Percentiles rank a stretch among this genome's conserved stretches.
phyloP scores from a whole-genome alignment of 1,140 invertebrate species.

The Drosophila ananassae region DNA sequence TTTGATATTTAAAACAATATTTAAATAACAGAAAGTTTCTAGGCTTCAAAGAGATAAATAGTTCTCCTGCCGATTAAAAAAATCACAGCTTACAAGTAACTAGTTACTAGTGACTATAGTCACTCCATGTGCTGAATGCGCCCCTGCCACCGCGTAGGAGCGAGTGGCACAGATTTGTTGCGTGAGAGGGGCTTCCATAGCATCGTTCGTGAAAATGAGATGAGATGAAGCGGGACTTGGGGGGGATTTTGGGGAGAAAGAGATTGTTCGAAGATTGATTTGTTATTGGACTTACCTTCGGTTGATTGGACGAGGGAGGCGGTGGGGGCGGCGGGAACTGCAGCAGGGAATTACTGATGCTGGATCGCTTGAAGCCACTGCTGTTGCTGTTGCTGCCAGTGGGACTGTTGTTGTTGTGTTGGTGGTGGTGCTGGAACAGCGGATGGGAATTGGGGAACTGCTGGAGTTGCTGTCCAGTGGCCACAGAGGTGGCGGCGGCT shows the following conservation, averaged over 20 bases:
- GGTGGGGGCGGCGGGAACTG: slow-evolving; percentile 51
- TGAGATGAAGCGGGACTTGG: slow-evolving; percentile 3
- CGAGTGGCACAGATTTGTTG: background rate
- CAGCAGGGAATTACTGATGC: slow-evolving; percentile 60
- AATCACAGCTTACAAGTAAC: background rate
- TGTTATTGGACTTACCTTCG: slow-evolving; percentile 63
- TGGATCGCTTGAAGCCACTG: slow-evolving; percentile 63
- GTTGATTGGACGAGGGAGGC: slow-evolving; percentile 46
- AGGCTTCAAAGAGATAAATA: no score
- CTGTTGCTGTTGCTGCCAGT: slow-evolving; percentile 52
- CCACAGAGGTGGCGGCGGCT: slow-evolving; percentile 68
- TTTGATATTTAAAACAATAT: background rate
- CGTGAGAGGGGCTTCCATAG: slow-evolving; percentile 28
- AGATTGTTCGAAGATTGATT: slow-evolving; percentile 35
- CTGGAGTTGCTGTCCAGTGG: slow-evolving; percentile 65
- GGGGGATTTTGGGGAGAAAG: background rate
- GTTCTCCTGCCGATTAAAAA: background rate
- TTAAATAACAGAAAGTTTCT: no score
- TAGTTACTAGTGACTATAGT: background rate
- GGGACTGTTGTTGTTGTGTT: slow-evolving; percentile 49
- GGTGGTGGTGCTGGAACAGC: slow-evolving; percentile 19
- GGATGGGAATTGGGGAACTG: slow-evolving; percentile 8
- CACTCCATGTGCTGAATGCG: slow-evolving; percentile 27
- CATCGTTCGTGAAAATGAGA: slow-evolving; percentile 21
- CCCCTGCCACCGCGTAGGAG: slow-evolving; percentile 21